Base-by-base conservation (phyloP, 2,113 vertebrate genomes). In the Podarcis raffonei region DNA sequence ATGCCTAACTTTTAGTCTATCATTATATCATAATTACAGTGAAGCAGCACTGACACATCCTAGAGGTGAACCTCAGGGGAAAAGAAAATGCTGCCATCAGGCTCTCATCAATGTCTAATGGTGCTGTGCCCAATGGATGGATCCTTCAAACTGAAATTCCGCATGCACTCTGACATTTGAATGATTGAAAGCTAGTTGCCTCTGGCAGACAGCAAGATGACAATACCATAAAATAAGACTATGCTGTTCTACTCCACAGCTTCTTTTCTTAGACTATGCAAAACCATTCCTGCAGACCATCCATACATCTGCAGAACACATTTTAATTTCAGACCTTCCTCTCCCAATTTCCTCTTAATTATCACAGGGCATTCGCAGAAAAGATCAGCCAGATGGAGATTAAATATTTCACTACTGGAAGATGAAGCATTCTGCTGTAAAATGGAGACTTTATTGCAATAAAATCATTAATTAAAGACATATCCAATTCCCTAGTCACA, bases 401-500 rank as follows among this genome's bases (percentile, higher is more conserved):
- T 93, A 96, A 96, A 94, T 93, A 96, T 95, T 96, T 96, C 93
- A 95, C 93, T 85, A 92, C 57, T 42, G 94, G 87, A 95, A 92
- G 90, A 95, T 89, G 90, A 93, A 95, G 92, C 89, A 91, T 90
- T 93, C 87, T 62, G 79, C 89, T 94, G 83, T 89, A 92, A 95
- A 95, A 96, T 59, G 83, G 87, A 95, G 90, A 92, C 93, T 91
- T 94, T 93, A 95, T 93, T 95, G 94, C 91, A 95, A 94, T 90
- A 87, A 94, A 96, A 91, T 90, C 86, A 95, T 93, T 95, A 95
- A 94, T 94, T 94, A 94, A 91, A 94, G 89, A 92, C 91, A 93
- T 89, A 93, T 84, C 79, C 88, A 92, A 91, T 91, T 93, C 88
- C 92, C 83, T 84, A 87, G 89, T 85, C 90, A 89, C 85, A 83